A percentile compares a stretch with the other conserved stretches of the same genome.
Evolutionary conservation across 2,797 vertebrate genomes (phyloP).

Genomic region (Sternotherus odoratus): DNA sequence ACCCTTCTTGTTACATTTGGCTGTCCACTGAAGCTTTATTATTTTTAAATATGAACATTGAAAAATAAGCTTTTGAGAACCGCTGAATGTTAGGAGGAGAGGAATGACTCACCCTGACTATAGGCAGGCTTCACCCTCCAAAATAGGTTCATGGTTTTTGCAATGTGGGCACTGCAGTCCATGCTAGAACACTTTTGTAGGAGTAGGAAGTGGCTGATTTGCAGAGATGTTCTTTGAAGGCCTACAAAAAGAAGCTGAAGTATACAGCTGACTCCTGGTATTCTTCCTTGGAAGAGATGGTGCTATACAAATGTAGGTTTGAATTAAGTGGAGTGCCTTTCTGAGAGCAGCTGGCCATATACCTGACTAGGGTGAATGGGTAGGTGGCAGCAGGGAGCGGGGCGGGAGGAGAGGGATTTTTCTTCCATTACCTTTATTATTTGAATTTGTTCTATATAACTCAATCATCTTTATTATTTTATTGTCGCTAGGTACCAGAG

Average conservation of each 20-base stretch:
- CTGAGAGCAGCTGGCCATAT: background rate
- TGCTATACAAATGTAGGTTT: background rate
- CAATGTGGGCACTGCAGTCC: background rate
- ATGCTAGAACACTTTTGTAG: background rate
- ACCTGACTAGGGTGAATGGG: background rate
- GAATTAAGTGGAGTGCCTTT: background rate
- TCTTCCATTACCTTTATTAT: background rate
- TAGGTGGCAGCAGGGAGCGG: background rate
- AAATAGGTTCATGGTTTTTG: background rate
- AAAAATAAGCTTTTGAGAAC: background rate
- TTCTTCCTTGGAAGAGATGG: background rate
- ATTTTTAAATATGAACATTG: background rate
- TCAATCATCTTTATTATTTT: background rate
- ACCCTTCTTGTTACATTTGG: fast-evolving
- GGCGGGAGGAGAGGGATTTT: background rate
- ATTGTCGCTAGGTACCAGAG: fast-evolving
- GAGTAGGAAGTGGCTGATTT: fast-evolving
- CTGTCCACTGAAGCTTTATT: background rate
- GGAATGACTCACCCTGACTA: background rate
- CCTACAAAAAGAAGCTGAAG: background rate
- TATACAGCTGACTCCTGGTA: background rate
- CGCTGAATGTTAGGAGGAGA: background rate
- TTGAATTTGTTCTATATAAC: background rate
- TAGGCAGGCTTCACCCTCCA: background rate
- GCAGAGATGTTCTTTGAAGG: background rate